Percentiles rank a stretch among this genome's conserved stretches.
phyloP scores from a whole-genome alignment of 2,888 invertebrate species.

The Xanthorhoe spadicearia region DNA sequence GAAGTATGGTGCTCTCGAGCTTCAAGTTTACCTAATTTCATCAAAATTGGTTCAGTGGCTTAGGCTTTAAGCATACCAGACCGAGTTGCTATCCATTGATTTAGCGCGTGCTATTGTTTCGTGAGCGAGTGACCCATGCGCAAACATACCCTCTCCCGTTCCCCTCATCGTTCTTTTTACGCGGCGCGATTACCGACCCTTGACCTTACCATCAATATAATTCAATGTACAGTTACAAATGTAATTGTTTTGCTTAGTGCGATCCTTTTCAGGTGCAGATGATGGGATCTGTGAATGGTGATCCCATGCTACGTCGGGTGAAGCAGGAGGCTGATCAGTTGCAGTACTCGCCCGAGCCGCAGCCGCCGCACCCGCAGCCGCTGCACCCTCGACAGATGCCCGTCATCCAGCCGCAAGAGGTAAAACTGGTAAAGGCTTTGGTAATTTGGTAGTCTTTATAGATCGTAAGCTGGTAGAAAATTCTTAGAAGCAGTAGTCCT shows the following conservation, averaged over 20 bases:
- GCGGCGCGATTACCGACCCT: too few relatives aligned
- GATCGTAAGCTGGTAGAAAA: background rate
- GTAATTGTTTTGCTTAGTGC: conserved; percentile 36
- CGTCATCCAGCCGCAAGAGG: conserved; percentile 69
- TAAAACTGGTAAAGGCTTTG: conserved; percentile 47
- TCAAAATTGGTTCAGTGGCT: too few relatives aligned
- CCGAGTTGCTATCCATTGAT: too few relatives aligned
- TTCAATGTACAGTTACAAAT: conserved; percentile 24
- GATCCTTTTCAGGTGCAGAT: conserved; percentile 85
- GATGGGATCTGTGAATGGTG: conserved; percentile 86
- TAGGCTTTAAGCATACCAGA: too few relatives aligned
- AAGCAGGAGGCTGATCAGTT: conserved; percentile 78
- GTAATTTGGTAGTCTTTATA: conserved; percentile 2
- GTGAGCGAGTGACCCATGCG: too few relatives aligned
- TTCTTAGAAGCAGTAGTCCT: too few relatives aligned
- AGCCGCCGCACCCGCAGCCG: conserved; percentile 81
- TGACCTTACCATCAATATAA: background rate
- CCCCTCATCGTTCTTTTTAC: too few relatives aligned
- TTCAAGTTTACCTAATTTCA: too few relatives aligned
- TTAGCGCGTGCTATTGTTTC: too few relatives aligned
- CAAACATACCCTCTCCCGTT: too few relatives aligned
- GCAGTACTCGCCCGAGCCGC: conserved; percentile 84
- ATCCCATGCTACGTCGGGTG: conserved; percentile 73
- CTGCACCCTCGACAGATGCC: conserved; percentile 78
- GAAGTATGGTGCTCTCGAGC: too few relatives aligned